Percentiles rank a stretch among this genome's conserved stretches.
These are phyloP conservation scores for Centruroides sculpturatus DNA, from an alignment of 1,140 invertebrate genomes.

Conservation along the genomic window DNA sequence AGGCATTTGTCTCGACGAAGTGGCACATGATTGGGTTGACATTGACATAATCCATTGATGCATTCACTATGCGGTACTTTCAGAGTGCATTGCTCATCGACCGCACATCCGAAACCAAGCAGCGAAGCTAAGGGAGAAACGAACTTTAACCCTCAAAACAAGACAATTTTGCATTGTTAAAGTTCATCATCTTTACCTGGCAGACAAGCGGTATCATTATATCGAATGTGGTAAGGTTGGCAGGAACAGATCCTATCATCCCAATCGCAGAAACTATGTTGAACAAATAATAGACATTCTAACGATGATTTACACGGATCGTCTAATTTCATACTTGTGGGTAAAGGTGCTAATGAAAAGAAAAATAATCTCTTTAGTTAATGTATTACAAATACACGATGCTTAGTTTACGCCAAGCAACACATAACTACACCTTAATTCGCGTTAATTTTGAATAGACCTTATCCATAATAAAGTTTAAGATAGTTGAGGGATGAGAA, in stretches of 20 bases:
- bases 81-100: slow-evolving; percentile 55
- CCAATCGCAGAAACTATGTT: slow-evolving; percentile 16
- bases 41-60: slow-evolving; percentile 53
- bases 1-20: slow-evolving; percentile 75
- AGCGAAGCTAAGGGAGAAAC: slow-evolving; percentile 42
- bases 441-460: no score
- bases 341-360: not conserved
- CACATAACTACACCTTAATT: no score
- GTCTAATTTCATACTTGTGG: slow-evolving; percentile 9
- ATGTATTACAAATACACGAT: no score
- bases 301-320: slow-evolving; percentile 11
- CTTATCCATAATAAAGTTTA: no score
- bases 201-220: slow-evolving; percentile 17
- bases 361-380: no score
- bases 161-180: no score
- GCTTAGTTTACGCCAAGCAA: no score
- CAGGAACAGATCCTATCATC: slow-evolving; percentile 15
- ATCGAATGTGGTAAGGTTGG: slow-evolving; percentile 17
- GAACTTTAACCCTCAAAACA: no score
- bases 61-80: slow-evolving; percentile 65
- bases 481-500: no score
- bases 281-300: slow-evolving; percentile 13
- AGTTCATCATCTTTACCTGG: slow-evolving; percentile 11
- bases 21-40: slow-evolving; percentile 61
- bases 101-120: slow-evolving; percentile 53